These are phyloP conservation scores for Lasioglossum morio DNA, from an alignment of 2,888 invertebrate genomes.

Conservation along the genomic window DNA sequence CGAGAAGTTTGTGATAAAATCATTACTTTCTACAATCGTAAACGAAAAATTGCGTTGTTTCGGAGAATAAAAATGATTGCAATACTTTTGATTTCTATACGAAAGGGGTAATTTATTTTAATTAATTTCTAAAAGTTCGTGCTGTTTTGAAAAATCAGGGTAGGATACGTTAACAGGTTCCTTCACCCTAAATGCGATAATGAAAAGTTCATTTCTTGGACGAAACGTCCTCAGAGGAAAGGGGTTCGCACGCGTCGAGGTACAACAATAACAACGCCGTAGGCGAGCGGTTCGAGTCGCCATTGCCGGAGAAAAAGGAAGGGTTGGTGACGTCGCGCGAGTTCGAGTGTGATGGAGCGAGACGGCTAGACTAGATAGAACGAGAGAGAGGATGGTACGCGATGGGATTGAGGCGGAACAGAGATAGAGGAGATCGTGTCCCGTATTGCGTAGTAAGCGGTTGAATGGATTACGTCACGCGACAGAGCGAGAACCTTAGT, in stretches of 20 bases:
- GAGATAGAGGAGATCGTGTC: constrained; percentile 51
- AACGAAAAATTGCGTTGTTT: too few relatives aligned
- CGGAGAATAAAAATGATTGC: too few relatives aligned
- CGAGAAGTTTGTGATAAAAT: too few relatives aligned
- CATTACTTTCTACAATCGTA: too few relatives aligned
- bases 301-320: constrained; percentile 35
- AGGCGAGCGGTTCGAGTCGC: constrained; percentile 22
- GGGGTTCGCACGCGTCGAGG: background rate
- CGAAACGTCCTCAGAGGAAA: background rate
- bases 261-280: background rate
- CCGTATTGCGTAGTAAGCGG: constrained; percentile 80
- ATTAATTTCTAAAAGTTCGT: too few relatives aligned
- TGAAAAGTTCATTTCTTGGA: background rate
- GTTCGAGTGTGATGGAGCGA: background rate
- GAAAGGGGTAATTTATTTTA: too few relatives aligned
- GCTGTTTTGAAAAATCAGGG: too few relatives aligned
- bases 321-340: constrained; percentile 22
- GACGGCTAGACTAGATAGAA: background rate
- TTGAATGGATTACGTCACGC: constrained; percentile 82
- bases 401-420: background rate
- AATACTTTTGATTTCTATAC: too few relatives aligned
- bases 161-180: too few relatives aligned
- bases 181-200: too few relatives aligned
- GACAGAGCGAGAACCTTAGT: constrained; percentile 40
- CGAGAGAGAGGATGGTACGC: background rate